Evolutionary conservation across 2,888 invertebrate genomes (phyloP).

Genomic region (Agrochola circellaris): DNA sequence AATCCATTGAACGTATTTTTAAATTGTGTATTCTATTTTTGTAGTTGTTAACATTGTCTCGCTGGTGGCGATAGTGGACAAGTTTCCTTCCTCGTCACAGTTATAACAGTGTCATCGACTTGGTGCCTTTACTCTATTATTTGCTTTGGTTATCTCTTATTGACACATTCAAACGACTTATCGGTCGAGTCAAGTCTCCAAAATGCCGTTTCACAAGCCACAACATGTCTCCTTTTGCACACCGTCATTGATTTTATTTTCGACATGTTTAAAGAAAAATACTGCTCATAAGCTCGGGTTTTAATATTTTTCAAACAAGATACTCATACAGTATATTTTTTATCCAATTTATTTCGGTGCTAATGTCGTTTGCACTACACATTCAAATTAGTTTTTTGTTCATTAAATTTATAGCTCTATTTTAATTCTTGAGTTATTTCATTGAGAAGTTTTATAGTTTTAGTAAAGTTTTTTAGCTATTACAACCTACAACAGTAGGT

Average conservation of each 20-base stretch:
- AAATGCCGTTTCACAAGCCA: constrained; percentile 73
- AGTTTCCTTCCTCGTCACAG: constrained; percentile 71
- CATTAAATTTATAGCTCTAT: constrained; percentile 47
- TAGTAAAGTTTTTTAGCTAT: constrained; percentile 9
- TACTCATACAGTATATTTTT: constrained; percentile 2
- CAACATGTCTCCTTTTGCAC: constrained; percentile 63
- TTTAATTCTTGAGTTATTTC: constrained; percentile 41
- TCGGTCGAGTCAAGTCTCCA: constrained; percentile 82
- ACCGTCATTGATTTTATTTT: constrained; percentile 59
- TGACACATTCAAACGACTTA: constrained; percentile 87
- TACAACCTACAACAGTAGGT: constrained; percentile 1
- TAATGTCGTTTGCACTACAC: constrained; percentile 25
- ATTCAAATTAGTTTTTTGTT: constrained; percentile 49
- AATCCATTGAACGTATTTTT: background rate
- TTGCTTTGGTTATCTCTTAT: constrained; percentile 86
- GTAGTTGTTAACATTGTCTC: constrained; percentile 21
- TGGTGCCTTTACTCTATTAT: constrained; percentile 80
- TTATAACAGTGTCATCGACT: constrained; percentile 83
- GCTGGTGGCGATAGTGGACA: constrained; percentile 34
- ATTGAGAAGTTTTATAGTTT: constrained; percentile 29
- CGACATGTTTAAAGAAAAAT: constrained; percentile 46
- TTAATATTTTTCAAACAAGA: constrained; percentile 20
- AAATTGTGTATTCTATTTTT: constrained; percentile 21
- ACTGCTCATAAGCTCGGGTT: constrained; percentile 10
- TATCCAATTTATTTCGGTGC: constrained; percentile 17